Conservation (phyloP, 2,113 vertebrate genomes). For the Mungos mungo region DNA sequence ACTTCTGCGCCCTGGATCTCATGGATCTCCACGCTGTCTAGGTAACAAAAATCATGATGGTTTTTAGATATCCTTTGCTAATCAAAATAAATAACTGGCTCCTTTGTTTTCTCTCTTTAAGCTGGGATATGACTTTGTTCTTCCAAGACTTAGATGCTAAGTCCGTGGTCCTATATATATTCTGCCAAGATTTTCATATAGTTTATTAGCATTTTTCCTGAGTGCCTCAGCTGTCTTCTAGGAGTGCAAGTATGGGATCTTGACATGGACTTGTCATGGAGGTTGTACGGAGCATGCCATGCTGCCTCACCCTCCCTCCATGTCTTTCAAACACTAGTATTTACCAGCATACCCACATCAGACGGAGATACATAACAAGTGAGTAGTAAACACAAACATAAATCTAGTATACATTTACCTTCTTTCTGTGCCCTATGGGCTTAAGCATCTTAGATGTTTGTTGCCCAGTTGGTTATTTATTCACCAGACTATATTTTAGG, state of each 20-base stretch:
- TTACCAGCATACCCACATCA: background rate
- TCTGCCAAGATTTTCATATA: background rate
- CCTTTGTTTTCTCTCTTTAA: background rate
- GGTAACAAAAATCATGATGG: background rate
- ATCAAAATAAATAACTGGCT: background rate
- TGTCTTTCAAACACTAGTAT: background rate
- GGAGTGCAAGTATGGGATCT: background rate
- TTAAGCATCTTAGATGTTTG: background rate
- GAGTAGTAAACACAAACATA: no score
- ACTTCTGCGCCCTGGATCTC: background rate
- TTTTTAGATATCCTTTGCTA: background rate
- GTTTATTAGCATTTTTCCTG: background rate
- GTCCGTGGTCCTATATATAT: background rate
- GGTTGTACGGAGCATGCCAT: background rate
- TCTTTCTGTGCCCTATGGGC: background rate
- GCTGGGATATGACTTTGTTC: background rate
- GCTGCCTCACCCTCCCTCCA: background rate
- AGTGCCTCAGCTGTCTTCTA: background rate
- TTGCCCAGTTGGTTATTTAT: background rate
- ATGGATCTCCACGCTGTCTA: no score
- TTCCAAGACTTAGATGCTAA: background rate
- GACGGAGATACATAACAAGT: background rate
- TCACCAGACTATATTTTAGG: background rate
- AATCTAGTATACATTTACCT: background rate
- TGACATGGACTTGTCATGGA: background rate